Evolutionary conservation across 2,797 vertebrate genomes (phyloP).

Genomic region (Pipistrellus pipistrellus): DNA sequence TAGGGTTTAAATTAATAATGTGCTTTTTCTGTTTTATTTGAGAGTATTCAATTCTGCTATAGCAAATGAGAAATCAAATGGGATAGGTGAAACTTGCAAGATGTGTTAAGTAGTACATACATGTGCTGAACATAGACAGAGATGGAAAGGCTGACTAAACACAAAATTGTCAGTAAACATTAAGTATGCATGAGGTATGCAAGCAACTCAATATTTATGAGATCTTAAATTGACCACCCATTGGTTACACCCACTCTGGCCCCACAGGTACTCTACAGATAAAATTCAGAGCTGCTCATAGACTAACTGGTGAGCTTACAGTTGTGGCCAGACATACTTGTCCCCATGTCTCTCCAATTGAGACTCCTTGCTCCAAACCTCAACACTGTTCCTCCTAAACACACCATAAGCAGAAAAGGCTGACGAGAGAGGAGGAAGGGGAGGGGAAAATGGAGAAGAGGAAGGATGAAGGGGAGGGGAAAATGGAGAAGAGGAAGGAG

Average conservation of each 20-base stretch:
- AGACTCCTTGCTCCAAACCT: not conserved
- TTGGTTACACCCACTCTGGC: not conserved
- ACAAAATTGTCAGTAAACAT: slow-evolving; percentile 21
- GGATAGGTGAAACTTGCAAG: not conserved
- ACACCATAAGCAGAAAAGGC: not conserved
- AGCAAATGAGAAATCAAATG: slow-evolving; percentile 16
- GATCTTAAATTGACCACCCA: not conserved
- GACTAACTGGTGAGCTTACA: not conserved
- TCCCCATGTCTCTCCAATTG: not conserved
- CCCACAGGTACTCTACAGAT: not conserved
- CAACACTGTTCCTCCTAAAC: not conserved
- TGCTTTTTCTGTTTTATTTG: slow-evolving; percentile 5
- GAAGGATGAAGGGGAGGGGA: not conserved
- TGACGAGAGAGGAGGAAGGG: not conserved
- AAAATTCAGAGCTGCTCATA: not conserved
- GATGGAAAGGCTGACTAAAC: slow-evolving; percentile 1
- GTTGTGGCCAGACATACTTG: not conserved
- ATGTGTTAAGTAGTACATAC: not conserved
- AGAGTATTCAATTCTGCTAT: not conserved
- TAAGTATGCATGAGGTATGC: not conserved
- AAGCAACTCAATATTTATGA: slow-evolving; percentile 8
- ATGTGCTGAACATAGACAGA: slow-evolving; percentile 13
- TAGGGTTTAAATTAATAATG: slow-evolving; percentile 18
- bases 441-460: too few relatives aligned
- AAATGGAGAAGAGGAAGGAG: not conserved